These are phyloP conservation scores for Amphiprion percula DNA, from an alignment of 2,113 vertebrate species.

Conservation along the genomic window DNA sequence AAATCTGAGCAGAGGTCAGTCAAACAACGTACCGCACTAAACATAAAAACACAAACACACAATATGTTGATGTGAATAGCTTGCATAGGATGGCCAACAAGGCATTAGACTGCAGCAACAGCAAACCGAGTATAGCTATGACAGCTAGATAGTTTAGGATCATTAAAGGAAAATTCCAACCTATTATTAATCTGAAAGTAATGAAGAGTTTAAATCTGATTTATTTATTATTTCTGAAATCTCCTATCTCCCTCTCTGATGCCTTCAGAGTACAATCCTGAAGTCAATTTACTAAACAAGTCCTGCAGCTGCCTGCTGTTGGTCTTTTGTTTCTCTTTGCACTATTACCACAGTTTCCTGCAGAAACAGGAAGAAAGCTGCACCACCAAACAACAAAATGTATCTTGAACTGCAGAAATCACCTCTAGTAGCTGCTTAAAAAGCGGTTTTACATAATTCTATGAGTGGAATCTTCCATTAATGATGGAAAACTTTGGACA, in stretches of 20 bases:
- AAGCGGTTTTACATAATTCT: background rate
- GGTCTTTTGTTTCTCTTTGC: background rate
- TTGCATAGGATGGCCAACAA: conserved; percentile 53
- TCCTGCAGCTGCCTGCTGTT: background rate
- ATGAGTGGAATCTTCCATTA: conserved; percentile 25
- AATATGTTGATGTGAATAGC: background rate
- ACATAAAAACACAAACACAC: conserved; percentile 5
- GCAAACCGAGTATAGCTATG: background rate
- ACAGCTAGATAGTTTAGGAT: background rate
- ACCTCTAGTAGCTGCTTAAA: background rate
- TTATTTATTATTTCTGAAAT: background rate
- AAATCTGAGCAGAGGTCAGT: conserved; percentile 6
- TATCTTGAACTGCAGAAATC: background rate
- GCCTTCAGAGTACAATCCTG: background rate
- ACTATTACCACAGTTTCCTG: background rate
- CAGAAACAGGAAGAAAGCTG: background rate
- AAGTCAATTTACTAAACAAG: background rate
- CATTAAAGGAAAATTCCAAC: conserved; percentile 25
- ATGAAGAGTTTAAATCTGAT: too few relatives aligned
- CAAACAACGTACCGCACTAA: background rate
- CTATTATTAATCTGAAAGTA: background rate
- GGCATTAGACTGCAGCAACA: conserved; percentile 6
- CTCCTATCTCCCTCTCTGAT: background rate
- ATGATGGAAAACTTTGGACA: background rate
- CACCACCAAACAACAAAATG: background rate